Base-by-base conservation (phyloP, 2,797 vertebrate genomes). In the Threskiornis aethiopicus region DNA sequence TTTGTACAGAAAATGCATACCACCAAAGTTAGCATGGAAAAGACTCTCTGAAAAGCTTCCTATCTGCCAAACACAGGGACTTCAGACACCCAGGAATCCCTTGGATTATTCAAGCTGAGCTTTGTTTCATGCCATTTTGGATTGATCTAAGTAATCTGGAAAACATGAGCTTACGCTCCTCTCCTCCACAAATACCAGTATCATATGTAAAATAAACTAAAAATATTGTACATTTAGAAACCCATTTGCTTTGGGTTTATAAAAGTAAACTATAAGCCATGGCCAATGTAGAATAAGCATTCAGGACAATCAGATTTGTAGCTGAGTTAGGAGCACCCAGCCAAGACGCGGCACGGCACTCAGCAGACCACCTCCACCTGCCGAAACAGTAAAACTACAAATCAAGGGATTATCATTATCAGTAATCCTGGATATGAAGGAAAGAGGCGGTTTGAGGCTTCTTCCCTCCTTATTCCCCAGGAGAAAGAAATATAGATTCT, bases 271-370 rank as follows among this genome's bases (percentile, higher is more conserved):
- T 4, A 55, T 28, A 92, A 90, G 18, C 25, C 46, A 84, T 2
- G 4, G 59, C 37, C 44, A 66, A 13, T 4, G 29, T 0, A 83
- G 65, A 80, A 79, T 7, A 55, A 72, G 22, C 44, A 41, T 26
- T 75, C 37, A n/a, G 41, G 76, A 21, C 28, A 25, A 18, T 39
- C 29, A 33, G 67, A 51, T 14, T 9, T 15, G 22, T 6, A 67
- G 67, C n/a, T 73, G 65, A 94, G 10, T 33, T 35, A 41, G 54
- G 26, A 85, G 82, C 41, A 77, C n/a, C 8, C 79, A 62, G 47
- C 18, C 31, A 12, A 61, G 47, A 61, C 2, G 1, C 1, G 0
- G 42, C 33, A 41, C 10, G 0, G 64, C 29, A n/a, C n/a, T 41
- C 28, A 44, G 70, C 57, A 59, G 47, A 42, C 2, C 49, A 18